These are phyloP conservation scores for Gryllus bimaculatus DNA, from an alignment of 1,140 invertebrate species.

Conservation along the genomic window DNA sequence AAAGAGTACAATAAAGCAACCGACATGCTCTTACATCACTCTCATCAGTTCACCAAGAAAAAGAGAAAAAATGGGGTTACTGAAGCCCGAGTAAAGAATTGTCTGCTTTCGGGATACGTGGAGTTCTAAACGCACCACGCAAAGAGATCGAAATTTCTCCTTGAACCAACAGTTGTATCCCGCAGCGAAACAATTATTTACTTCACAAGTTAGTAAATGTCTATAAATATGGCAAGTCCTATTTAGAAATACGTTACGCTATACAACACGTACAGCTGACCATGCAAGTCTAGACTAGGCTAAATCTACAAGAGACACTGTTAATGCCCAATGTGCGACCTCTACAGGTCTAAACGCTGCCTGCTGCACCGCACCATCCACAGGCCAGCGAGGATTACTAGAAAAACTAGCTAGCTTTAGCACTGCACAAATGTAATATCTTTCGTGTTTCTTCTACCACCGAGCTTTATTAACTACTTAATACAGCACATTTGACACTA, in stretches of 20 bases:
- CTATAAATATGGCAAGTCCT: neutral
- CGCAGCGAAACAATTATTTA: neutral
- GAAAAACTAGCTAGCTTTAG: neutral
- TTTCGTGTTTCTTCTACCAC: neutral
- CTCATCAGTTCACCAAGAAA: neutral
- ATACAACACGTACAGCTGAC: slow-evolving; percentile 1
- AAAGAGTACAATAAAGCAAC: neutral
- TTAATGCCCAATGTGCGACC: slow-evolving; percentile 3
- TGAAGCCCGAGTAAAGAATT: neutral
- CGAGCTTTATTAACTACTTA: neutral
- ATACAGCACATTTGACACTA: neutral
- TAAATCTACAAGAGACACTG: neutral
- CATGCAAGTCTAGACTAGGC: neutral
- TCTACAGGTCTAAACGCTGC: neutral
- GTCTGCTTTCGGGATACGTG: neutral
- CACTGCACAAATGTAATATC: neutral
- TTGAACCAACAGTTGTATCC: neutral
- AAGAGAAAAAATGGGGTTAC: slow-evolving; percentile 2
- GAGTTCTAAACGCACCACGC: too few species aligned
- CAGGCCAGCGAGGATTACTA: neutral
- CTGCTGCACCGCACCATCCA: neutral
- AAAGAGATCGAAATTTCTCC: too few species aligned
- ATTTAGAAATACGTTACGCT: neutral
- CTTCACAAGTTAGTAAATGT: neutral
- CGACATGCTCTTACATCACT: slow-evolving; percentile 3